Conservation (phyloP, 2,113 vertebrate genomes). For the Ailuropoda melanoleuca region DNA sequence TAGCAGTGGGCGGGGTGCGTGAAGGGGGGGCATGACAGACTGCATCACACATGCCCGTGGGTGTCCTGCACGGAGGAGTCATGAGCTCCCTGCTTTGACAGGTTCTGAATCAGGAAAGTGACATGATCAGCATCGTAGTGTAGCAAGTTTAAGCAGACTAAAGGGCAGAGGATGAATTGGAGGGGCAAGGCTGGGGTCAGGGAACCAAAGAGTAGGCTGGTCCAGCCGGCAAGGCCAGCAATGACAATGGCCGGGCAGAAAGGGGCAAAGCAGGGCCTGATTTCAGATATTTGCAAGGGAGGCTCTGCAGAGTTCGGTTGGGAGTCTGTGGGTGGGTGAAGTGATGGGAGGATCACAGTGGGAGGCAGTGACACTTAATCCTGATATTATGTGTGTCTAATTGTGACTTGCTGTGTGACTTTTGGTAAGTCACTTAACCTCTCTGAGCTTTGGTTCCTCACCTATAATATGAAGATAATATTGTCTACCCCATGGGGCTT, state of each 20-base stretch:
- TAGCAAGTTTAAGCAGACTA: neutral
- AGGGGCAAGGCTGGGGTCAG: neutral
- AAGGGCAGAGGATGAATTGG: neutral
- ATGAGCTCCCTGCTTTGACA: rapidly evolving
- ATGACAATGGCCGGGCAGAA: too few relatives aligned
- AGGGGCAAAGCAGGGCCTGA: too few relatives aligned
- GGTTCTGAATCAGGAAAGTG: neutral
- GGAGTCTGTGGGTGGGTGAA: neutral
- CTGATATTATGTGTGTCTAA: neutral
- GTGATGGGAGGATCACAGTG: neutral
- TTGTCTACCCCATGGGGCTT: neutral
- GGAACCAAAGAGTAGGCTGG: neutral
- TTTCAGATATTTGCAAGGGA: neutral
- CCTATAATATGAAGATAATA: neutral
- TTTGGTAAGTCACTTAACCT: neutral
- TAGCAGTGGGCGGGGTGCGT: rapidly evolving
- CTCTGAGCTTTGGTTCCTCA: neutral
- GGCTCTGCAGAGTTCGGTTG: neutral
- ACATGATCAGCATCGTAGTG: rapidly evolving
- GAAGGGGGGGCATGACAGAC: rapidly evolving
- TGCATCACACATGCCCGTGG: rapidly evolving
- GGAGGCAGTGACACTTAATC: neutral
- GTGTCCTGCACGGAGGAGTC: too few relatives aligned
- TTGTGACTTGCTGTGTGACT: neutral
- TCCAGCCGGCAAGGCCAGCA: neutral